Base-by-base conservation (phyloP, 2,113 vertebrate species). In the Dicerorhinus sumatrensis region DNA sequence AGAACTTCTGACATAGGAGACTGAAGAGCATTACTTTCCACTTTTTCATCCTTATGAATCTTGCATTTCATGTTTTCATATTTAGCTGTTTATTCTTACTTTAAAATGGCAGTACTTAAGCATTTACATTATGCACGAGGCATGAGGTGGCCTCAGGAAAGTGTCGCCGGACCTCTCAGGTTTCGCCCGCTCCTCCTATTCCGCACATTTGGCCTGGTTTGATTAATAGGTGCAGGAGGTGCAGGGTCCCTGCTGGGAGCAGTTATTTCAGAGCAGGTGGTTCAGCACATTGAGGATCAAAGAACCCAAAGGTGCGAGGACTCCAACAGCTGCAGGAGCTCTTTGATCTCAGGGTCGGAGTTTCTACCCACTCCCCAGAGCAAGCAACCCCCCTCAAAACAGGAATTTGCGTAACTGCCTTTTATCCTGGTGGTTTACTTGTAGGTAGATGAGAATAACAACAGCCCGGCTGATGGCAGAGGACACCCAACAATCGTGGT, bases 261-360 rank as follows among this genome's bases (percentile, higher is more conserved):
- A 67, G 63, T 96, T 91, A 70, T 88, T 93, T 95, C 67, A 51
- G 89, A 92, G 72, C 96, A 95, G 96, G 91, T 96, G 89, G 89
- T 75, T 91, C 39, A 25, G 73, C 56, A 46, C 54, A 11, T 9
- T 11, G 60, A 96, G 39, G 86, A 97, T 97, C 97, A 96, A 97
- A 98, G 75, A 96, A 58, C 84, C 72, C 39, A 94, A 80, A 92
- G 94, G 79, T 85, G 56, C 14, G 0, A 62, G 89, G 81, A 54
- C 60, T 27, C 42, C 36, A 25, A 42, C 82, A 92, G 89, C 86
- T 90, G 48, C 48, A 58, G 39, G 48, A 63, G 60, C 84, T 65
- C 95, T 98, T 96, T 97, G 95, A 98, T 98, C 75, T 95, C 27
- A 5, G 3, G 2, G 17, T 17, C 0, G 0, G 75, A 73, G 51